Evolutionary conservation across 1,140 invertebrate genomes (phyloP).

Genomic region (Gryllus bimaculatus): DNA sequence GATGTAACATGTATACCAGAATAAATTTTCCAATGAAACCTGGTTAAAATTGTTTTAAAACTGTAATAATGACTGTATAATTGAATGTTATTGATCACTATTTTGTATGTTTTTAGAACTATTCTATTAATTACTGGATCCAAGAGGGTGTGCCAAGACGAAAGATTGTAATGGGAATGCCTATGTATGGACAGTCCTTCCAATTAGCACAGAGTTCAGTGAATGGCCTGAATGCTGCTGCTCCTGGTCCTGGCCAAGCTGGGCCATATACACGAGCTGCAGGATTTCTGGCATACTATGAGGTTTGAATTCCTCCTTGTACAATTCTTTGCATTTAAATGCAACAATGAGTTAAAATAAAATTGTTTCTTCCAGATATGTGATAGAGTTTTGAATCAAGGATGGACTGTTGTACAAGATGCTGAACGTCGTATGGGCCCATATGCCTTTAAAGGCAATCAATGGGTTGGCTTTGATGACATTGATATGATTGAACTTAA

Average conservation of each 20-base stretch:
- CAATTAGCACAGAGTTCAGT: constrained; percentile 46
- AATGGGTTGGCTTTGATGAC: constrained; percentile 87
- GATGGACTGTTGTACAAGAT: constrained; percentile 73
- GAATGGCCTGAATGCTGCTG: constrained; percentile 61
- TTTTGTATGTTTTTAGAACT: constrained; percentile 54
- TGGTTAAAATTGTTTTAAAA: neutral
- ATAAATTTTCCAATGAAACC: neutral
- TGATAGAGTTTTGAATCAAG: constrained; percentile 58
- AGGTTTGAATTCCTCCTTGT: constrained; percentile 40
- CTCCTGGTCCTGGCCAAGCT: constrained; percentile 60
- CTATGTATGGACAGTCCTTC: constrained; percentile 83
- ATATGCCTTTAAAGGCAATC: constrained; percentile 72
- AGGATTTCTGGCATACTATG: constrained; percentile 83
- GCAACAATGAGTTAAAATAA: constrained; percentile 19
- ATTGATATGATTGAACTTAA: constrained; percentile 66
- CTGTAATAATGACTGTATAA: neutral
- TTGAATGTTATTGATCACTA: neutral
- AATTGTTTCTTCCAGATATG: constrained; percentile 54
- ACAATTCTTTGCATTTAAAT: neutral
- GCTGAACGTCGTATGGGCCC: constrained; percentile 67
- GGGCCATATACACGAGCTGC: constrained; percentile 73
- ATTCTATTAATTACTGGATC: constrained; percentile 81
- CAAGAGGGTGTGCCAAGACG: constrained; percentile 64
- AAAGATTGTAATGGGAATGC: constrained; percentile 81
- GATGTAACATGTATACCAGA: neutral